Conservation (phyloP, 2,113 vertebrate genomes). For the Pyrgilauda ruficollis region DNA sequence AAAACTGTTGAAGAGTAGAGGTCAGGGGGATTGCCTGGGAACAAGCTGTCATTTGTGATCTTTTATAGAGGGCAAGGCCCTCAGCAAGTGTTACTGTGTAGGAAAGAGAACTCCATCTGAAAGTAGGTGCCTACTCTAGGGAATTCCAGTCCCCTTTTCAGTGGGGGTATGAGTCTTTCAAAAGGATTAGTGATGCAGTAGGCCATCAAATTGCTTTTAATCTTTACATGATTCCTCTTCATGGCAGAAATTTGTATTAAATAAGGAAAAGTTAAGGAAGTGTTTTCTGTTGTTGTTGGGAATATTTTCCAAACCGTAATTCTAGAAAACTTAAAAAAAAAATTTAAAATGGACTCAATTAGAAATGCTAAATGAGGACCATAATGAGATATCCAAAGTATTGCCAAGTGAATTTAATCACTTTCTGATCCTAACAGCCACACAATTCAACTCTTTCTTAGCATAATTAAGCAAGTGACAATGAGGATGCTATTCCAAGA, state of each 20-base stretch:
- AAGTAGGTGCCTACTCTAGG: background rate
- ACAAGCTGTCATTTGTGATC: background rate
- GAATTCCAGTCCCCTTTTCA: background rate
- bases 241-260: conserved; percentile 7
- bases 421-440: conserved; percentile 82
- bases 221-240: background rate
- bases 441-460: conserved; percentile 78
- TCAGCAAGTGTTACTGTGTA: background rate
- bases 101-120: background rate
- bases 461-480: conserved; percentile 87
- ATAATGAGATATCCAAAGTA: conserved; percentile 83
- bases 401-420: conserved; percentile 86
- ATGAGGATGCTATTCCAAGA: conserved; percentile 81
- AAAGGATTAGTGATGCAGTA: background rate
- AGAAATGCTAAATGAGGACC: conserved; percentile 80
- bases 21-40: background rate
- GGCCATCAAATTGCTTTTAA: conserved; percentile 22
- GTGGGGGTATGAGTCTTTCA: background rate
- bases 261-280: conserved; percentile 21
- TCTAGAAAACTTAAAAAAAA: conserved; percentile 20
- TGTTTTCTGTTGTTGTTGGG: conserved; percentile 1
- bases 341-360: conserved; percentile 71
- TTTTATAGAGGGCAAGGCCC: background rate
- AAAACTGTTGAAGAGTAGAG: background rate
- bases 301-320: conserved; percentile 53